Base-by-base conservation (phyloP, 2,113 vertebrate genomes). In the Cathartes aura region DNA sequence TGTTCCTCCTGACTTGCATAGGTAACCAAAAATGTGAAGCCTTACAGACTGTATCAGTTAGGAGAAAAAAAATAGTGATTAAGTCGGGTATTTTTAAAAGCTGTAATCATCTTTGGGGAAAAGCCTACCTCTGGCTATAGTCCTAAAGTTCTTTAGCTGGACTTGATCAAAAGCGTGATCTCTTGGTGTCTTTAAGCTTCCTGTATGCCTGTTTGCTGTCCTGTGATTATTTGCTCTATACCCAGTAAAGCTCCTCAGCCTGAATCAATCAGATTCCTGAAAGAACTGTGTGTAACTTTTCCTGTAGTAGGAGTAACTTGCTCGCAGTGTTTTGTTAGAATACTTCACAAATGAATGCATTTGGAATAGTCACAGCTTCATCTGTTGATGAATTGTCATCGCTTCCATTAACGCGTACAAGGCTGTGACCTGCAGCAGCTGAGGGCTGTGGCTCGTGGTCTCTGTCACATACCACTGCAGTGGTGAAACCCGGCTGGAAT, bases 371-470 rank as follows among this genome's bases (percentile, higher is more conserved):
- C 5, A 4, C 29, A n/a, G 76, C n/a, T 27, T 55, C 4, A 3
- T 0, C 1, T 19, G 60, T 34, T 14, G 42, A 6, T 22, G 15
- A 47, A 8, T 34, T 15, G 60, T 20, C 19, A 3, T 26, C 0
- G 2, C 19, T 63, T 15, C n/a, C 3, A 0, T 5, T 15, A 10
- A 7, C 1, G 45, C 5, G 2, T 34, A 5, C 8, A 5, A 9
- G 24, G 56, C 47, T 21, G 32, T 21, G 36, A 11, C 27, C 82
- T 15, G 68, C 60, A 7, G 53, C 64, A 9, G 16, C 34, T 8
- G 18, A 23, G 68, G 58, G 82, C 38, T 23, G 34, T 10, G 52
- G 30, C 7, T 38, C 29, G 1, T 4, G 5, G 8, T 12, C 50
- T 15, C 23, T 4, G 10, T 20, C 4, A 2, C 13, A 0, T 5